phyloP scores from a whole-genome alignment of 2,113 vertebrate species.

The Ptychochromis oligacanthus region DNA sequence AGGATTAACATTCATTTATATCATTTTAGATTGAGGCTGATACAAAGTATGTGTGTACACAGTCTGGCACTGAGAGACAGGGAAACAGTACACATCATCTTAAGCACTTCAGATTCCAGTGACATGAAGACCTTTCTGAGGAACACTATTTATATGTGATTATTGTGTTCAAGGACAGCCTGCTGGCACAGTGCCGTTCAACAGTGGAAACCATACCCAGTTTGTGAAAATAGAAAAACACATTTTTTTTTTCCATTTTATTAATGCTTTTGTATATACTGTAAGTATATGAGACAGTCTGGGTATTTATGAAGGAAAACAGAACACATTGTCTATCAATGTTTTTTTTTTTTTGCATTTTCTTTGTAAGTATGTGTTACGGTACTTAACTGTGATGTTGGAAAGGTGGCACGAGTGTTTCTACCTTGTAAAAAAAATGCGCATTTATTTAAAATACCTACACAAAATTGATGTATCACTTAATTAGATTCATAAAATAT shows the following conservation, averaged over 20 bases:
- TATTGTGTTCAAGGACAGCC: constrained; percentile 36
- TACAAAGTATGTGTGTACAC: not conserved
- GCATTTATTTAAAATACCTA: constrained; percentile 1
- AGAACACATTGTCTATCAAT: not conserved
- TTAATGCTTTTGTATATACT: constrained; percentile 25
- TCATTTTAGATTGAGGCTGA: not conserved
- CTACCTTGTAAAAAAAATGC: not conserved
- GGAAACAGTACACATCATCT: not conserved
- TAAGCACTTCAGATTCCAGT: not conserved
- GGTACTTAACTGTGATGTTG: not conserved
- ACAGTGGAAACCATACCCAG: constrained; percentile 17
- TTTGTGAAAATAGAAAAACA: not conserved
- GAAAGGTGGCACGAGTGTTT: not conserved
- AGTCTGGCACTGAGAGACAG: not conserved
- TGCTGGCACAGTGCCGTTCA: constrained; percentile 59
- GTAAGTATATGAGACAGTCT: constrained; percentile 8
- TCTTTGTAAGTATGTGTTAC: not conserved
- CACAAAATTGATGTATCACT: constrained; percentile 20
- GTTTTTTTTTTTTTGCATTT: not conserved
- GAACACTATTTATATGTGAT: constrained; percentile 16
- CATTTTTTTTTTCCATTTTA: not conserved
- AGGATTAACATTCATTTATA: constrained; percentile 7
- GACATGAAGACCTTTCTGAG: not conserved
- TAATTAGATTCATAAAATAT: constrained; percentile 33
- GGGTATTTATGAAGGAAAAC: constrained; percentile 4